Conservation (phyloP, 2,113 vertebrate genomes). For the Lepus timidus region DNA sequence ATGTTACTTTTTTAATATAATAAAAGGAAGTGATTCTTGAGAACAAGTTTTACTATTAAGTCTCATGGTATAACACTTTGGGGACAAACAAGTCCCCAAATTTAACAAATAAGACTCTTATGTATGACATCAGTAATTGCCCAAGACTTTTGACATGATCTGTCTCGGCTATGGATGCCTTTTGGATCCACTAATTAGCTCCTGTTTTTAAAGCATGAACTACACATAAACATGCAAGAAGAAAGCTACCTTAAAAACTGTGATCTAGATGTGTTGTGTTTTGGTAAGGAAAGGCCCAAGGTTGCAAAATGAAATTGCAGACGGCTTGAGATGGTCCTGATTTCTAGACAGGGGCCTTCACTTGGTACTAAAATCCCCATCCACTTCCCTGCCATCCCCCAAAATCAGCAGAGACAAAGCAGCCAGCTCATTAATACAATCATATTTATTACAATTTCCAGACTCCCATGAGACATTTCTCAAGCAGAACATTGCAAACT, state of each 20-base stretch:
- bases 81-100: too few species aligned
- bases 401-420: constrained; percentile 66
- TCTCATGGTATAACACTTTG: too few species aligned
- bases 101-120: too few species aligned
- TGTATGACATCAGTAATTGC: too few species aligned
- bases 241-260: background rate
- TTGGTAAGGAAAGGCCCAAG: constrained; percentile 14
- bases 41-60: too few species aligned
- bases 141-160: too few species aligned
- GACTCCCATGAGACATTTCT: constrained; percentile 81
- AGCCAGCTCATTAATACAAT: constrained; percentile 60
- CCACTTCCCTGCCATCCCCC: background rate
- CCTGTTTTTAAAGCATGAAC: constrained; percentile 41
- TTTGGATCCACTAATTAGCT: background rate
- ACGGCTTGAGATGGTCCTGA: background rate
- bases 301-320: background rate
- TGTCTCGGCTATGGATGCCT: too few species aligned
- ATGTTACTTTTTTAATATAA: too few species aligned
- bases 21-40: too few species aligned
- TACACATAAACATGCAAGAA: background rate
- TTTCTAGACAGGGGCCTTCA: background rate
- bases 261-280: background rate
- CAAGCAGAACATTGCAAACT: constrained; percentile 84
- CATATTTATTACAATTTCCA: constrained; percentile 88
- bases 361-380: background rate